phyloP scores from a whole-genome alignment of 2,888 invertebrate genomes.

The Scaeva pyrastri region DNA sequence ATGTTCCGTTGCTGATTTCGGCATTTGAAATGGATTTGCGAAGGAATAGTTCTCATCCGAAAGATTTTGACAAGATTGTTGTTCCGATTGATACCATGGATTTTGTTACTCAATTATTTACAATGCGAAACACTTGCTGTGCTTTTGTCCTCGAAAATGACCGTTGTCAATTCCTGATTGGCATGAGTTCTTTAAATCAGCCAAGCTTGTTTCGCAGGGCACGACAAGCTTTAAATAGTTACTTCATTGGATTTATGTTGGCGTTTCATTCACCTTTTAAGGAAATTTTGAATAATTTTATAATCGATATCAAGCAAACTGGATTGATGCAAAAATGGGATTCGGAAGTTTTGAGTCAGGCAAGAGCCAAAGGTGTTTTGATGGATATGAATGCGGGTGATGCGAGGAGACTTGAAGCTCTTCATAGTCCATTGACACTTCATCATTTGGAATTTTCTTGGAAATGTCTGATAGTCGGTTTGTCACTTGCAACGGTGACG shows the following conservation, averaged over 20 bases:
- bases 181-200: not conserved
- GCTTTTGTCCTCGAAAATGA: constrained; percentile 22
- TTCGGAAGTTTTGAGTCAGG: too few relatives aligned
- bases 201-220: constrained; percentile 9
- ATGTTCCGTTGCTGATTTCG: not conserved
- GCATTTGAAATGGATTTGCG: not conserved
- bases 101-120: not conserved
- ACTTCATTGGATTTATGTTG: constrained; percentile 9
- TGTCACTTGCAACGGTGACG: too few relatives aligned
- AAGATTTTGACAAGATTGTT: not conserved
- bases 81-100: not conserved
- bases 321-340: too few relatives aligned
- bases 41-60: not conserved
- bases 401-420: too few relatives aligned
- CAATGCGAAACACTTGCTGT: constrained; percentile 34
- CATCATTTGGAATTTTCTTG: too few relatives aligned
- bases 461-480: too few relatives aligned
- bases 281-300: too few relatives aligned
- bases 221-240: not conserved
- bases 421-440: too few relatives aligned
- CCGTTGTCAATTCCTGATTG: constrained; percentile 9
- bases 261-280: constrained; percentile 25
- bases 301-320: too few relatives aligned
- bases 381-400: too few relatives aligned
- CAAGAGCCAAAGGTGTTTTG: too few relatives aligned